Evolutionary conservation across 2,797 vertebrate genomes (phyloP).

Genomic region (Rhinoraja longicauda): DNA sequence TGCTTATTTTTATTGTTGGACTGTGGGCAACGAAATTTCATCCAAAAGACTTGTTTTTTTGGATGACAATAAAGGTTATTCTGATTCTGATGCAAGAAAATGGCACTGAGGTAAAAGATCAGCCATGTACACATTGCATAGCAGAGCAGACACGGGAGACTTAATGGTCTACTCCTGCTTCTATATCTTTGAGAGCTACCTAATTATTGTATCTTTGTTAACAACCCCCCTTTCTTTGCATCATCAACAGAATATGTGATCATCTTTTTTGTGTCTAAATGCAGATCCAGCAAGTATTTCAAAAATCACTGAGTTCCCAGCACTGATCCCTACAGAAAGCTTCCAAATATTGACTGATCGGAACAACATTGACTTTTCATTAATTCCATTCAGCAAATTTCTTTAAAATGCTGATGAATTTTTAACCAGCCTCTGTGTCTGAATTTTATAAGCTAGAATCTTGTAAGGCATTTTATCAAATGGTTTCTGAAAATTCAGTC

Average conservation of each 20-base stretch:
- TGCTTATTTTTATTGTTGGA: too few relatives aligned
- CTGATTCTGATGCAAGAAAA: too few relatives aligned
- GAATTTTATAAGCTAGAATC: background rate
- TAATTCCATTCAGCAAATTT: background rate
- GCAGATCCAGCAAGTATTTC: background rate
- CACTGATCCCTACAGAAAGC: background rate
- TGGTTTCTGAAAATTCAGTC: background rate
- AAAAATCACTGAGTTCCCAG: background rate
- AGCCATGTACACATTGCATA: too few relatives aligned
- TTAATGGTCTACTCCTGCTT: too few relatives aligned
- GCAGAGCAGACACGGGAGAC: too few relatives aligned
- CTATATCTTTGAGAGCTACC: too few relatives aligned
- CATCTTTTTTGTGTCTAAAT: background rate
- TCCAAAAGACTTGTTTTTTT: too few relatives aligned
- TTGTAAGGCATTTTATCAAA: background rate
- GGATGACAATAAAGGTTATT: too few relatives aligned
- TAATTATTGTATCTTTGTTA: background rate
- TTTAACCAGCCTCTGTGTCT: background rate
- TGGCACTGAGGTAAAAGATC: too few relatives aligned
- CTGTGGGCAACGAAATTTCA: too few relatives aligned
- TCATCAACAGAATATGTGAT: background rate
- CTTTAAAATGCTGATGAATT: background rate
- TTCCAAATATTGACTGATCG: background rate
- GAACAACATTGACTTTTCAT: background rate
- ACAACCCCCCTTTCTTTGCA: background rate